Base-by-base conservation (phyloP, 2,797 vertebrate species). In the Phyllotis vaccarum region DNA sequence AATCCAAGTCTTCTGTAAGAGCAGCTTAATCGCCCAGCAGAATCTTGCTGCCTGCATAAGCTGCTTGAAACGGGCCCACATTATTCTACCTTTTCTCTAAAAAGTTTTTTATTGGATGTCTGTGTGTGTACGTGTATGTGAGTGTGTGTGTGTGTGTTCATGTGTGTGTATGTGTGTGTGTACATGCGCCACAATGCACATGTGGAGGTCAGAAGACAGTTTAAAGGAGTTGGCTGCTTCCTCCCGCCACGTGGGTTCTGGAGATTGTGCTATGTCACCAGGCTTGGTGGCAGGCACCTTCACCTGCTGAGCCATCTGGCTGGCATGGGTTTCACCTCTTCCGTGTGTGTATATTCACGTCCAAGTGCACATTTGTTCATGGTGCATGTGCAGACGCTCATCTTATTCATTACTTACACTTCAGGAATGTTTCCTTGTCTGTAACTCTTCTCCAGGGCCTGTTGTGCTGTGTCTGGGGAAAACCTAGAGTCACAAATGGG, bases 361-460 rank as follows among this genome's bases (percentile, higher is more conserved):
- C 27, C 11, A 11, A 9, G 22, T 37, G 43, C 24, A 9, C 0
- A 2, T 16, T 5, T 2, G 40, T 2, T 64, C 16, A 0, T 1
- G 0, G 2, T 0, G 0, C 3, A 6, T 0, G 17, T 6, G 43
- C 13, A 0, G 6, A 0, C 1, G 1, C 0, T 3, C 0, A 5
- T 10, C 62, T 49, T 17, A 27, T 21, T 66, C 46, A 46, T 85
- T 22, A 64, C 8, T 64, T 14, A 68, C 7, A 22, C 31, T 85
- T 49, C 11, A 85, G 7, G 82, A 82, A 37, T 22, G 31, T 66
- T 64, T 22, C 43, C 80, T 66, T 7, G 22, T 85, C 62, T 5
- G 10, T 82, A 24, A 6, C 46, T 72, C 74, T 43, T 37, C 60
- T 13, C n/a, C 34, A 1, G 62, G 4, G 64, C 3, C 0, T 19